Percentiles rank a stretch among this genome's conserved stretches.
These are phyloP conservation scores for Etheostoma spectabile DNA, from an alignment of 2,113 vertebrate genomes.

Conservation along the genomic window DNA sequence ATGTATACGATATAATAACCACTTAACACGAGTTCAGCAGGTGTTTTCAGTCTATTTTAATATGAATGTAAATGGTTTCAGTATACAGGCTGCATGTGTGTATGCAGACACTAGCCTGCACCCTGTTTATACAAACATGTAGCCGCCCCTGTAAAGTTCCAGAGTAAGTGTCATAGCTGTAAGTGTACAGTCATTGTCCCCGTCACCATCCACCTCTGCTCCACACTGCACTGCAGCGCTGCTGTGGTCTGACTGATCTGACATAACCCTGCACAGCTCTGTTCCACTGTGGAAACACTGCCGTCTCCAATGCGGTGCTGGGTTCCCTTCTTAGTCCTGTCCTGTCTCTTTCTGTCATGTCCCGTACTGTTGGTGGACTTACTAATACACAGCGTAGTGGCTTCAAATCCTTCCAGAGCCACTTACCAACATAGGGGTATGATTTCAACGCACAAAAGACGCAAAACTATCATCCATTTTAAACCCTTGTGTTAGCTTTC, in stretches of 20 bases:
- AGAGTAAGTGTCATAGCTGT: conserved; percentile 59
- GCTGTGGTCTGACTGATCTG: conserved; percentile 63
- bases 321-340: neutral
- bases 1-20: neutral
- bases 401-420: no score
- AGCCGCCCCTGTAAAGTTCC: conserved; percentile 70
- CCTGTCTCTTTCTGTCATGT: neutral
- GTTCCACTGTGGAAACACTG: conserved; percentile 68
- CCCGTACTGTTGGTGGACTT: neutral
- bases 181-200: conserved; percentile 73
- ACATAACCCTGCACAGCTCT: conserved; percentile 34
- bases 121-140: conserved; percentile 29
- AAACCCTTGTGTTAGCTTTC: no score
- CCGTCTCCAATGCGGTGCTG: neutral
- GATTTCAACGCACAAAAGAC: no score
- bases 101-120: conserved; percentile 34
- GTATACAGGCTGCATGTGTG: conserved; percentile 4
- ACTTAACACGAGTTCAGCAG: neutral
- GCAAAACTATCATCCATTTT: no score
- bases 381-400: no score
- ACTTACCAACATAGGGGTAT: no score
- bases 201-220: conserved; percentile 69
- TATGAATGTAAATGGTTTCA: neutral
- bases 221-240: conserved; percentile 14
- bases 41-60: neutral